Evolutionary conservation across 53 echinoderm and acorn worm genomes (phyloP).

Genomic region (Antedon mediterranea): DNA sequence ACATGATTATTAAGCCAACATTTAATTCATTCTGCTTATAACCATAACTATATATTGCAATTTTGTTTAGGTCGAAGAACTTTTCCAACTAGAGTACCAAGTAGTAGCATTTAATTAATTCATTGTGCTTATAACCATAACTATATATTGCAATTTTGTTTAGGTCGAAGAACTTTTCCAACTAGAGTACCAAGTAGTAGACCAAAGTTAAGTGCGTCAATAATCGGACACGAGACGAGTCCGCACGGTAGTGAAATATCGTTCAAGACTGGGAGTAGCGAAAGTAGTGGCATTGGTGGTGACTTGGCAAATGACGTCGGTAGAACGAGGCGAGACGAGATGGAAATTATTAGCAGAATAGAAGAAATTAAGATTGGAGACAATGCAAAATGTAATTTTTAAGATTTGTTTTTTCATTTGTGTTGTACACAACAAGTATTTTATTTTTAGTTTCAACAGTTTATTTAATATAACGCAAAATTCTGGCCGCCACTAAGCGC

Average conservation of each 20-base stretch:
- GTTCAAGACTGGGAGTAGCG: conserved; percentile 54
- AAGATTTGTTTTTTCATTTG: conserved; percentile 28
- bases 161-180: conserved; percentile 98
- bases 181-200: conserved; percentile 14
- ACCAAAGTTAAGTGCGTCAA: neutral
- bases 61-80: conserved; percentile 89
- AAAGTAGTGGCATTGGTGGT: conserved; percentile 68
- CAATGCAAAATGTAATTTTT: conserved; percentile 61
- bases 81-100: conserved; percentile 53
- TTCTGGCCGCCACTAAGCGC: too few relatives aligned
- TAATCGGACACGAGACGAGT: conserved; percentile 26
- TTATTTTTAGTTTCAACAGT: too few relatives aligned
- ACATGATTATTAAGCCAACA: too few relatives aligned
- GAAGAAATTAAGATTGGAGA: conserved; percentile 47
- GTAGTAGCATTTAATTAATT: too few relatives aligned
- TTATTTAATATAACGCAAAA: too few relatives aligned
- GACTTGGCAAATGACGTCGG: conserved; percentile 44
- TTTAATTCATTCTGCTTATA: too few relatives aligned
- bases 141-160: too few relatives aligned
- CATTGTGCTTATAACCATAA: too few relatives aligned
- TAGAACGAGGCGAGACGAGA: conserved; percentile 50
- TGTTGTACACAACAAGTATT: too few relatives aligned
- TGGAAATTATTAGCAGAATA: conserved; percentile 30
- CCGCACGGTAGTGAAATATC: conserved; percentile 58
- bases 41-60: too few relatives aligned